Evolutionary conservation across 2,113 vertebrate genomes (phyloP).

Genomic region (Edolisoma coerulescens): DNA sequence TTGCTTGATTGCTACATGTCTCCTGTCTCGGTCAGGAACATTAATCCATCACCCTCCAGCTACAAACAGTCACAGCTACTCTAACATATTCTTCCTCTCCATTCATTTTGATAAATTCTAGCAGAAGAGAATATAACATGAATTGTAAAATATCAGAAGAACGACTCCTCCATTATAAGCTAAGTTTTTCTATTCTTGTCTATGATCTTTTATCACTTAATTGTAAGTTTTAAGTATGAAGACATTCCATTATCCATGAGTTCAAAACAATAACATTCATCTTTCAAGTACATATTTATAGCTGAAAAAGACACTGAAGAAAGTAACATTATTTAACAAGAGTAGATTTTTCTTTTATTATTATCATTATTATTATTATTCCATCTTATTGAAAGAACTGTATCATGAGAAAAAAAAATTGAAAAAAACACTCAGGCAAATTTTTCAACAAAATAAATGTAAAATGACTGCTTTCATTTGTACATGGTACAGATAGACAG

Average conservation of each 20-base stretch:
- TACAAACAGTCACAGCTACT: neutral
- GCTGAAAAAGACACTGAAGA: neutral
- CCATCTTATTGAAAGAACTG: neutral
- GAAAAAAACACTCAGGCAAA: neutral
- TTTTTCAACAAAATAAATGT: slow-evolving; percentile 6
- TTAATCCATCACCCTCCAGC: neutral
- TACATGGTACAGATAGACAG: slow-evolving; percentile 47
- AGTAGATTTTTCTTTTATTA: neutral
- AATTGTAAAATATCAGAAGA: neutral
- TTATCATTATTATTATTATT: neutral
- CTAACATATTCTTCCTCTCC: neutral
- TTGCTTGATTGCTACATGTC: neutral
- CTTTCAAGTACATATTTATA: slow-evolving; percentile 2
- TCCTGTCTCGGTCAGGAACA: fast-evolving
- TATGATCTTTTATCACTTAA: neutral
- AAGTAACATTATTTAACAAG: neutral
- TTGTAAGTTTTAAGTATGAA: neutral
- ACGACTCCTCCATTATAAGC: neutral
- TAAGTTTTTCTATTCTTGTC: neutral
- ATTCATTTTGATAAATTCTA: neutral
- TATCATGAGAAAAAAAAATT: neutral
- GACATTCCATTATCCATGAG: neutral
- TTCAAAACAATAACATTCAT: neutral
- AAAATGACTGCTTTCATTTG: slow-evolving; percentile 37
- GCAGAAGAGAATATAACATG: neutral